Evolutionary conservation across 2,888 invertebrate genomes (phyloP).

Genomic region (Euzophera pinguis): DNA sequence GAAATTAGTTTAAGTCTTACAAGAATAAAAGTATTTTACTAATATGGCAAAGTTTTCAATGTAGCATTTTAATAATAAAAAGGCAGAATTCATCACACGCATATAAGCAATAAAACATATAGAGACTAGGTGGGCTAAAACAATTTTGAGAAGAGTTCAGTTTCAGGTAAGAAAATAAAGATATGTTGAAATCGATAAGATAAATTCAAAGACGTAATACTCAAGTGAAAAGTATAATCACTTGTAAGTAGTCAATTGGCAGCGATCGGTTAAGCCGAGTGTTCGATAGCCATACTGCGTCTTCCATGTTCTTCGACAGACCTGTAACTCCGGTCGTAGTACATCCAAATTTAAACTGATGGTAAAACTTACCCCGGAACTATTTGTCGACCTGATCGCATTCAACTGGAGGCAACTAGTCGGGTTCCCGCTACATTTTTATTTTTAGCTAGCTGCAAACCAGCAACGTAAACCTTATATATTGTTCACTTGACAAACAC

Average conservation of each 20-base stretch:
- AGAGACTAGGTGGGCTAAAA: slow-evolving; percentile 77
- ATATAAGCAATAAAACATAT: slow-evolving; percentile 51
- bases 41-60: slow-evolving; percentile 81
- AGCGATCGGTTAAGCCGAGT: slow-evolving; percentile 28
- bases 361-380: not conserved
- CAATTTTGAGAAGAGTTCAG: slow-evolving; percentile 52
- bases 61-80: slow-evolving; percentile 58
- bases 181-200: slow-evolving; percentile 28
- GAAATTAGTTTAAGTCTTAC: slow-evolving; percentile 71
- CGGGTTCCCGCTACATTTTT: not conserved
- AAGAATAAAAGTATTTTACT: slow-evolving; percentile 75
- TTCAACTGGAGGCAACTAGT: not conserved
- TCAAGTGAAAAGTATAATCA: slow-evolving; percentile 31
- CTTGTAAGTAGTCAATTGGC: slow-evolving; percentile 42
- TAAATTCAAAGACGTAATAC: slow-evolving; percentile 33
- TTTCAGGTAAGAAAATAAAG: slow-evolving; percentile 32
- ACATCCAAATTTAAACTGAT: not conserved
- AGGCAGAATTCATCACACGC: slow-evolving; percentile 60
- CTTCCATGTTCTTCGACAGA: not conserved
- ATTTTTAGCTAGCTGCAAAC: slow-evolving; percentile 44
- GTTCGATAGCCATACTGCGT: not conserved
- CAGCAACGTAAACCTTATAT: slow-evolving; percentile 30
- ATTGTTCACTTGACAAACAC: slow-evolving; percentile 38
- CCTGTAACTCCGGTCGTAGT: slow-evolving; percentile 14
- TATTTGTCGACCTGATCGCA: not conserved